Evolutionary conservation across 2,113 vertebrate species (phyloP).

Genomic region (Tachycineta bicolor): DNA sequence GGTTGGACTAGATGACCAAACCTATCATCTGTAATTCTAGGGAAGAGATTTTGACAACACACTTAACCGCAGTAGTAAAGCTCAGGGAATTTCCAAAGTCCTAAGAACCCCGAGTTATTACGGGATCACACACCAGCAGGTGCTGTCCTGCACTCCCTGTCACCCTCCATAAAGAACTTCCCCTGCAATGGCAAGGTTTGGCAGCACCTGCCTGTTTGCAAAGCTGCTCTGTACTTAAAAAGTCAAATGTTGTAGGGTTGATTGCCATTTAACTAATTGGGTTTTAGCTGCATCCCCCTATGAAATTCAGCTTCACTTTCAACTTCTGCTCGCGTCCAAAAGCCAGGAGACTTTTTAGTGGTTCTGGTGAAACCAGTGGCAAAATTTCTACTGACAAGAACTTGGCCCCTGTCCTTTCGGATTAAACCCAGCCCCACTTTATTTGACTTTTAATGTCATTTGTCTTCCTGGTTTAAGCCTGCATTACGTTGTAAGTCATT

Average conservation of each 20-base stretch:
- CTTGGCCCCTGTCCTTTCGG: not conserved
- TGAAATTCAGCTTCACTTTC: not conserved
- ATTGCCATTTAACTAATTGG: not conserved
- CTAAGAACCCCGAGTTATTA: not conserved
- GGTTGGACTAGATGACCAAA: constrained; percentile 49
- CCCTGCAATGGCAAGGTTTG: not conserved
- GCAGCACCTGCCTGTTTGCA: not conserved
- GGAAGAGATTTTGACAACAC: constrained; percentile 40
- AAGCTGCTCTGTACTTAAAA: not conserved
- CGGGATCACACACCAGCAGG: not conserved
- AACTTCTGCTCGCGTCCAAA: not conserved
- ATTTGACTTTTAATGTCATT: not conserved
- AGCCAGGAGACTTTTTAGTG: not conserved
- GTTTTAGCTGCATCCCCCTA: not conserved
- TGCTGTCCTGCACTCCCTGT: not conserved
- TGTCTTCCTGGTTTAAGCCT: not conserved
- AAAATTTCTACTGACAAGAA: not conserved
- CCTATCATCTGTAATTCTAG: constrained; percentile 63
- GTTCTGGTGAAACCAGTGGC: not conserved
- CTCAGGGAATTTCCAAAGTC: not conserved
- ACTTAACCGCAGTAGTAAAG: constrained; percentile 28
- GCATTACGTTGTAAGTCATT: not conserved
- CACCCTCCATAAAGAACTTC: not conserved
- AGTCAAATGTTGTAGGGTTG: not conserved
- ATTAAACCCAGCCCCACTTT: not conserved